Conservation (phyloP, 2,888 invertebrate species). For the Ichneumoninae sp. region DNA sequence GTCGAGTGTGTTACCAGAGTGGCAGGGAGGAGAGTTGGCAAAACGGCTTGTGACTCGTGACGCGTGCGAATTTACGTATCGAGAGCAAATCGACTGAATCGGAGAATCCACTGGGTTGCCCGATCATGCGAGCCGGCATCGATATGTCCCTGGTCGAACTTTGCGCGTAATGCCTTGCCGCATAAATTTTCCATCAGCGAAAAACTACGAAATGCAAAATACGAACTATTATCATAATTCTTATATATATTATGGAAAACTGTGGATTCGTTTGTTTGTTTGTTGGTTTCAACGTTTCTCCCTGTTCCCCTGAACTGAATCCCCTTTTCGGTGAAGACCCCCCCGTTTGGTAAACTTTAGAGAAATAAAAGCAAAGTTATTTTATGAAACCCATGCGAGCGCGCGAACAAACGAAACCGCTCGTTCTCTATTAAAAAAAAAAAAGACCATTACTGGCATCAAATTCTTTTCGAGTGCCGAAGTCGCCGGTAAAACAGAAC, state of each 20-base stretch:
- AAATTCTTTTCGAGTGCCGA: neutral
- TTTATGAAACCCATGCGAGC: too few species aligned
- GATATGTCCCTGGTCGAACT: slow-evolving; percentile 16
- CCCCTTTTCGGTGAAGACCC: too few species aligned
- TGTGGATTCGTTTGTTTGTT: too few species aligned
- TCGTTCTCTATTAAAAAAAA: too few species aligned
- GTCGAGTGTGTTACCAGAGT: slow-evolving; percentile 34
- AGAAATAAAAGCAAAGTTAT: too few species aligned
- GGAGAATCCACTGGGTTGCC: slow-evolving; percentile 42
- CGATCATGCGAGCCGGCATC: slow-evolving; percentile 9
- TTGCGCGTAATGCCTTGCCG: slow-evolving; percentile 1
- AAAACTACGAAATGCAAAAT: neutral
- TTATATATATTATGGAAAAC: too few species aligned
- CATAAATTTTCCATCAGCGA: slow-evolving; percentile 5
- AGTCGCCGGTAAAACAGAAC: neutral
- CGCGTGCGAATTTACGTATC: slow-evolving; percentile 59
- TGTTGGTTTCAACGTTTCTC: too few species aligned
- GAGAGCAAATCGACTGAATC: slow-evolving; percentile 55
- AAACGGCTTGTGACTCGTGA: slow-evolving; percentile 62
- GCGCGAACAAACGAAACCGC: too few species aligned
- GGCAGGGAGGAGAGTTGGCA: slow-evolving; percentile 49
- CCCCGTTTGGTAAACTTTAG: too few species aligned
- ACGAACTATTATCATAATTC: neutral
- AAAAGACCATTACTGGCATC: too few species aligned
- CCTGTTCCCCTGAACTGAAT: too few species aligned